These are phyloP conservation scores for Macroramphosus scolopax DNA, from an alignment of 2,797 vertebrate genomes.

Conservation along the genomic window DNA sequence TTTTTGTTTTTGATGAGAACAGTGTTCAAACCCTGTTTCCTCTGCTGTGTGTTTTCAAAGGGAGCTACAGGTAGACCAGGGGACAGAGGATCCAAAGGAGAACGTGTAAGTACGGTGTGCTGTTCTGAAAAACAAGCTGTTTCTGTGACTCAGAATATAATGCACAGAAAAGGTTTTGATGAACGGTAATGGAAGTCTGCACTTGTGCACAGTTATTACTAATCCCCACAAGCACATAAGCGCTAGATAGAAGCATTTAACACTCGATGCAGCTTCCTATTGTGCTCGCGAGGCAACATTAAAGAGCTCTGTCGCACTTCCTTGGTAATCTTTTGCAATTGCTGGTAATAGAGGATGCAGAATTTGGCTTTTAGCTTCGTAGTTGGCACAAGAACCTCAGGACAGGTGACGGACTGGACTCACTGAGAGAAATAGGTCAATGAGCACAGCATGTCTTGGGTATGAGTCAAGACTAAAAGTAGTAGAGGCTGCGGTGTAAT, in stretches of 20 bases:
- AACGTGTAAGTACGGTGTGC: slow-evolving; percentile 82
- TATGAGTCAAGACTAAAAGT: slow-evolving; percentile 14
- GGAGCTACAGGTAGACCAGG: slow-evolving; percentile 86
- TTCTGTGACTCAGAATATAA: slow-evolving; percentile 32
- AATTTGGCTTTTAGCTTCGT: slow-evolving; percentile 43
- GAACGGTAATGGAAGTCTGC: slow-evolving; percentile 59
- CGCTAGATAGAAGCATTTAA: slow-evolving; percentile 61
- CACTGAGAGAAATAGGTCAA: slow-evolving; percentile 35
- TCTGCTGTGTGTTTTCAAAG: slow-evolving; percentile 62
- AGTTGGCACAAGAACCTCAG: slow-evolving; percentile 27
- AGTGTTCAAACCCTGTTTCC: slow-evolving; percentile 9
- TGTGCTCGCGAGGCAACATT: slow-evolving; percentile 48
- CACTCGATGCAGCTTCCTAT: slow-evolving; percentile 45
- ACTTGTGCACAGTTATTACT: slow-evolving; percentile 57
- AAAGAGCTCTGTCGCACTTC: slow-evolving; percentile 55
- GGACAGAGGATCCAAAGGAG: slow-evolving; percentile 97
- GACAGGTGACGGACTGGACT: slow-evolving; percentile 41
- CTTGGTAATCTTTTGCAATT: slow-evolving; percentile 51
- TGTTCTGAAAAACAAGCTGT: slow-evolving; percentile 27
- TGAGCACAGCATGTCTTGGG: slow-evolving; percentile 23
- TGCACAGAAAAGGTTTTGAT: slow-evolving; percentile 34
- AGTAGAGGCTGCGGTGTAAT: slow-evolving; percentile 1
- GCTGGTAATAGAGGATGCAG: slow-evolving; percentile 41
- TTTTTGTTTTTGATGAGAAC: slow-evolving; percentile 2
- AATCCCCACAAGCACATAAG: slow-evolving; percentile 62